Conservation (phyloP, 2,797 vertebrate genomes). For the Muraenolepis orangiensis region DNA sequence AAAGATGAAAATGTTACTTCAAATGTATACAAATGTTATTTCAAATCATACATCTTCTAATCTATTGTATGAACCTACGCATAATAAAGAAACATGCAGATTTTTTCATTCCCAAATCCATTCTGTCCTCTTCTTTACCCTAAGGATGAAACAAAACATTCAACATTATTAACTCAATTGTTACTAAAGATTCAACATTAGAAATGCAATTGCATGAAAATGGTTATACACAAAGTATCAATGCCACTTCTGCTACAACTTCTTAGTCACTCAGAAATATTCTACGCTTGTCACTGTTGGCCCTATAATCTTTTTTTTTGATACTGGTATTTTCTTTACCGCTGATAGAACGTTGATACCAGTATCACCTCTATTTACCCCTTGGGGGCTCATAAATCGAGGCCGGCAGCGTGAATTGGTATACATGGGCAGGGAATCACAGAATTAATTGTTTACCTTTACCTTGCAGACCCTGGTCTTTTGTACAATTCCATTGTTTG, state of each 20-base stretch:
- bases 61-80: slow-evolving; percentile 28
- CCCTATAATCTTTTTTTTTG: no score
- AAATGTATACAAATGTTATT: background rate
- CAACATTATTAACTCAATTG: background rate
- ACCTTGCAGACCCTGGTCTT: background rate
- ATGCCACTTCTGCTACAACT: background rate
- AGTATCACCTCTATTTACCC: background rate
- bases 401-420: background rate
- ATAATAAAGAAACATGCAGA: slow-evolving; percentile 10
- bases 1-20: background rate
- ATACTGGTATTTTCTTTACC: no score
- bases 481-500: background rate
- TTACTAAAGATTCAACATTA: no score
- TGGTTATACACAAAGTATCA: no score
- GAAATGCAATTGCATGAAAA: no score
- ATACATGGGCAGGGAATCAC: background rate
- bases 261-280: background rate
- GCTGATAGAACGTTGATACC: no score
- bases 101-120: slow-evolving; percentile 12
- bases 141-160: background rate
- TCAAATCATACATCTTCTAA: background rate
- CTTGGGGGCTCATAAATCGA: background rate
- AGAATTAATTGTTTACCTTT: background rate
- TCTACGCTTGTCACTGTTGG: background rate
- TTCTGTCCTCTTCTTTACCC: slow-evolving; percentile 16